Conservation (phyloP, 2,888 invertebrate species). For the Caenorhabditis virilis region DNA sequence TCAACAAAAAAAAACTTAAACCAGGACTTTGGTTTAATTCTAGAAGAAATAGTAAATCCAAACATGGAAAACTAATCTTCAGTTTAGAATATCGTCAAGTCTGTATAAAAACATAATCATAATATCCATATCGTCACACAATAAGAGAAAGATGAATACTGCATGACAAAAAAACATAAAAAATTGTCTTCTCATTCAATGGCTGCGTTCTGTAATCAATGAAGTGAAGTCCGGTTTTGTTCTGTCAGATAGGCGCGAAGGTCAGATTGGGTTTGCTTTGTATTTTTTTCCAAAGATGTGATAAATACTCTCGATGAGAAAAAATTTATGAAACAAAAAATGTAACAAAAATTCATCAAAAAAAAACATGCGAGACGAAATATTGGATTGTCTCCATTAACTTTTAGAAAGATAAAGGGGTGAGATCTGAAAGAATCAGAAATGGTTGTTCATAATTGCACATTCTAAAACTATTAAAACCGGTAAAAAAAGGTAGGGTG, state of each 20-base stretch:
- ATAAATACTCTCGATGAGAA: not conserved
- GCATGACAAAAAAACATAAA: constrained; percentile 2
- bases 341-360: not conserved
- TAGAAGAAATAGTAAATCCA: not conserved
- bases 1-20: too few species aligned
- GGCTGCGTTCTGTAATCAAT: constrained; percentile 34
- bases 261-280: constrained; percentile 6
- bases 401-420: too few species aligned
- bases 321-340: not conserved
- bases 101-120: too few species aligned
- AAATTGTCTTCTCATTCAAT: not conserved
- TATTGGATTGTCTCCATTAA: too few species aligned
- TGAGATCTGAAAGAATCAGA: too few species aligned
- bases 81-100: too few species aligned
- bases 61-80: not conserved
- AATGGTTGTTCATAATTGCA: too few species aligned
- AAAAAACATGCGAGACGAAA: too few species aligned
- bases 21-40: not conserved
- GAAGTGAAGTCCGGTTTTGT: constrained; percentile 35
- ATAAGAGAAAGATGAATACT: constrained; percentile 1
- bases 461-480: too few species aligned
- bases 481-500: too few species aligned
- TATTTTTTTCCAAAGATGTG: too few species aligned
- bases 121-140: too few species aligned
- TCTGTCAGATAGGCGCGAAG: constrained; percentile 38